phyloP scores from a whole-genome alignment of 2,797 vertebrate genomes.

The Channa striata region DNA sequence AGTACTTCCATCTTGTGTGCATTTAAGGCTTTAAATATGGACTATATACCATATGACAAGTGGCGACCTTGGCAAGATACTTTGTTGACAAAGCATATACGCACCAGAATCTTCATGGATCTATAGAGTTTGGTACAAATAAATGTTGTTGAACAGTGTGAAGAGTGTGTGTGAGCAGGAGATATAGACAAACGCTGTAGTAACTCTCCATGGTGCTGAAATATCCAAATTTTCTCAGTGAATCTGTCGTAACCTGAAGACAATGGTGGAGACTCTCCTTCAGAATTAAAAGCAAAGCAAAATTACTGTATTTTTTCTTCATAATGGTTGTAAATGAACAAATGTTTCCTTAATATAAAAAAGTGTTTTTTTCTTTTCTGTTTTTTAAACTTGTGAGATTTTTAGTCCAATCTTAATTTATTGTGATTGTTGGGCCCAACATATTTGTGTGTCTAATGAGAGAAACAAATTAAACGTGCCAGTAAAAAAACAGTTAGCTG shows the following conservation, averaged over 20 bases:
- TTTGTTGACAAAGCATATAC: no score
- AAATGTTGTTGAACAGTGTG: slow-evolving; percentile 7
- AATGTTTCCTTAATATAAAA: background rate
- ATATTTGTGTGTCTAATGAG: slow-evolving; percentile 1
- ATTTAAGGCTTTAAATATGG: no score
- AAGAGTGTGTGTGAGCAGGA: background rate
- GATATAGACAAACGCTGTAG: background rate
- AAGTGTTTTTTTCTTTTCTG: background rate
- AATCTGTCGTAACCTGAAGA: background rate
- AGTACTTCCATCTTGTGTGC: no score
- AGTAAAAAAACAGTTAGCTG: background rate
- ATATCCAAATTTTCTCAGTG: background rate
- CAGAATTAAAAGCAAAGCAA: no score
- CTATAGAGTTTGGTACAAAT: background rate
- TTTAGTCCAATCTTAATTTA: background rate
- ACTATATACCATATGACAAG: no score
- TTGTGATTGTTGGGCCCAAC: background rate
- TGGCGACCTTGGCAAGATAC: no score
- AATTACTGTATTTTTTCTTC: background rate
- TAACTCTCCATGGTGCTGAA: slow-evolving; percentile 68
- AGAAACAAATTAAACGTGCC: background rate
- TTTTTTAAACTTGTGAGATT: background rate
- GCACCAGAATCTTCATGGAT: background rate
- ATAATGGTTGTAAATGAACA: background rate
- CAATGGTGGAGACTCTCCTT: no score